phyloP scores from a whole-genome alignment of 37 sponge, comb jelly and placozoan genomes.

The Crambe crambe region DNA sequence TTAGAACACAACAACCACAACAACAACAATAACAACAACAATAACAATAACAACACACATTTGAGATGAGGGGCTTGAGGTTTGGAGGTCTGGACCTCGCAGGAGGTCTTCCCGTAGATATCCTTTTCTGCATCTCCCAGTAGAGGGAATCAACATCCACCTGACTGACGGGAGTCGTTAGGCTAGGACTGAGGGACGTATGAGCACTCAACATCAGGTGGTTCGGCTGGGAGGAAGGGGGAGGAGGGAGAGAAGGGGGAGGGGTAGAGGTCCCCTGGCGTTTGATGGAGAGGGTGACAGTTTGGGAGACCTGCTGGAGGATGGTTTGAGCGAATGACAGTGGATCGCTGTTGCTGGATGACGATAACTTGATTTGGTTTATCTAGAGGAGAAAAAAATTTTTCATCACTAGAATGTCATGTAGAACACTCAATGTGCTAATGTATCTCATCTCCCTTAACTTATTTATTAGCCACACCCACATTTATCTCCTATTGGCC shows the following conservation, averaged over 20 bases:
- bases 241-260: neutral
- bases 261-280: neutral
- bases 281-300: slow-evolving; percentile 35
- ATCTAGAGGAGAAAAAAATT: slow-evolving; percentile 14
- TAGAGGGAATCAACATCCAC: neutral
- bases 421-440: no score
- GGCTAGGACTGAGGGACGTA: neutral
- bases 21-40: slow-evolving; percentile 1
- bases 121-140: neutral
- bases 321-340: slow-evolving; percentile 26
- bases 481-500: no score
- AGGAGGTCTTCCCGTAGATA: neutral
- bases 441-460: no score
- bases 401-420: no score
- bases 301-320: slow-evolving; percentile 1
- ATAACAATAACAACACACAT: slow-evolving; percentile 2
- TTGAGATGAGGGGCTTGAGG: neutral
- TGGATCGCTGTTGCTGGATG: slow-evolving; percentile 31
- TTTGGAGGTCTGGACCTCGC: neutral
- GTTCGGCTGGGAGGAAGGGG: neutral
- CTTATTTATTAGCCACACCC: no score
- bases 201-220: neutral
- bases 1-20: slow-evolving; percentile 5
- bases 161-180: neutral
- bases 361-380: slow-evolving; percentile 29